Evolutionary conservation across 2,888 invertebrate genomes (phyloP).

Genomic region (Dorcus parallelipipedus): DNA sequence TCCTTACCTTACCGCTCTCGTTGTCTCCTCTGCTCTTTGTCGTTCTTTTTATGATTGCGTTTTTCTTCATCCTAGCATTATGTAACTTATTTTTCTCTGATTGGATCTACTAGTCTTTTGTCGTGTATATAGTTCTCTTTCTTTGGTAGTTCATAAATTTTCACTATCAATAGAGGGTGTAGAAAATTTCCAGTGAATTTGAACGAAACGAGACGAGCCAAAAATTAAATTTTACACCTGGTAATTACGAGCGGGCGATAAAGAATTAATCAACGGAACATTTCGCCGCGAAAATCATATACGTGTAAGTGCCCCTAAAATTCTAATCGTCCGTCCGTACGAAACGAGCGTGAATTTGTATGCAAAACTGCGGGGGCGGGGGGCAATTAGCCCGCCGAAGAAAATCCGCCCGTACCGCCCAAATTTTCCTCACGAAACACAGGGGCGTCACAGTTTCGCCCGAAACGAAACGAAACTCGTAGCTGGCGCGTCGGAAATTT

Average conservation of each 20-base stretch:
- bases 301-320: background rate
- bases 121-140: no score
- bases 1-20: no score
- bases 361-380: background rate
- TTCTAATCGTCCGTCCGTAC: background rate
- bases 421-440: background rate
- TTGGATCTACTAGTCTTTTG: no score
- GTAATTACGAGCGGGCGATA: conserved; percentile 8
- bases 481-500: background rate
- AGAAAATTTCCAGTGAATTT: background rate
- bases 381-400: conserved; percentile 8
- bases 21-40: no score
- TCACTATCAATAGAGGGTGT: no score
- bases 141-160: background rate
- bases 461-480: background rate
- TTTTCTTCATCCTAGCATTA: no score
- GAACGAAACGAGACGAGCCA: background rate
- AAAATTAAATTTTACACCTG: conserved; percentile 13
- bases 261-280: background rate
- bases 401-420: conserved; percentile 6
- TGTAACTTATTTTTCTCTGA: no score
- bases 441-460: background rate
- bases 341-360: background rate
- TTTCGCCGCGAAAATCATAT: background rate
- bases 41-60: no score